Evolutionary conservation across 2,797 vertebrate genomes (phyloP), one percentile per base, ranked within the genome.

Genomic region (Enteromius anoplus): DNA sequence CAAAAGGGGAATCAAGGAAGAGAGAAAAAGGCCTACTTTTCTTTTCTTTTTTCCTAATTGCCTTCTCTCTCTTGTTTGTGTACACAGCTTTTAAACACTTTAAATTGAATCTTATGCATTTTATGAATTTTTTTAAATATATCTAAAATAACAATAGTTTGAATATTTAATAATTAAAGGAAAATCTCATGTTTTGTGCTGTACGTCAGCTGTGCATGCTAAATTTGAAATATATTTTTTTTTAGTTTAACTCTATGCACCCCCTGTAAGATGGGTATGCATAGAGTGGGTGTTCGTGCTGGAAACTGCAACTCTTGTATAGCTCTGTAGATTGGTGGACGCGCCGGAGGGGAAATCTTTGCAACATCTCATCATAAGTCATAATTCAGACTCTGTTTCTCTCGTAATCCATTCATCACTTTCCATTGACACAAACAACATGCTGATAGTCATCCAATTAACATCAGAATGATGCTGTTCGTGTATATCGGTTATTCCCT

Each of bases 321-420:
- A 34, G 5, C n/a, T 49, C 10, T 29, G 26, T 15, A 12, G 40
- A 66, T 9, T 32, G 11, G 14, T 26, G 23, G 7, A 26, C 10
- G 10, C 34, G 45, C 32, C 3, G 10, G 4, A 29, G 70, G 26
- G 29, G 58, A 42, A 85, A 65, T 62, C 65, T 75, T 78, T 81
- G 55, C 23, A 71, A 29, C 26, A 21, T 40, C 26, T 34, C 9
- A 34, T 68, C 32, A 29, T 40, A 55, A 42, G 34, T 58, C 69
- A 45, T 70, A 49, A 65, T 45, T 55, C n/a, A 72, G 11, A 26
- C 8, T 60, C 6, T 0, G 2, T 37, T 78, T 37, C 26, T 37
- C 23, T 86, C 4, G n/a, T 29, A 62, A 64, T 80, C 69, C 64
- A 77, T 69, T 80, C 19, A 58, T n/a, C 23, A 76, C 69, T 64